Percentiles rank a stretch among this genome's conserved stretches.
These are phyloP conservation scores for Platycercus adscitus DNA, from an alignment of 2,113 vertebrate genomes.

Conservation along the genomic window DNA sequence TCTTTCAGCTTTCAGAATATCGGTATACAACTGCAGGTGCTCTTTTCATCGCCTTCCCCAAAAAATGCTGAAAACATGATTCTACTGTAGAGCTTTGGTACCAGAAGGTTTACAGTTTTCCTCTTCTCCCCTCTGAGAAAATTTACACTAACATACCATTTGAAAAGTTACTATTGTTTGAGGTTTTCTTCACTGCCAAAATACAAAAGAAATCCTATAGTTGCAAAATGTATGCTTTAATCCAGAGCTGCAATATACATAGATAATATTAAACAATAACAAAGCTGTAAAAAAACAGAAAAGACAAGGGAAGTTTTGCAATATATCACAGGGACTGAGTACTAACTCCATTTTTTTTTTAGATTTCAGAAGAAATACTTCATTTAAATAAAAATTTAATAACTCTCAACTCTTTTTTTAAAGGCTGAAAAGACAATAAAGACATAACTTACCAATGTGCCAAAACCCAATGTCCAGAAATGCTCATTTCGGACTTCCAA, in stretches of 20 bases:
- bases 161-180: not conserved
- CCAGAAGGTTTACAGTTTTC: not conserved
- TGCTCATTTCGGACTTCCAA: constrained; percentile 97
- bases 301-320: not conserved
- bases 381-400: not conserved
- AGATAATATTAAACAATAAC: not conserved
- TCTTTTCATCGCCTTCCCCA: not conserved
- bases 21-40: not conserved
- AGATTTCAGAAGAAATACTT: not conserved
- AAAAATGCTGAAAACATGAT: not conserved
- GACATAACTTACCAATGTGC: constrained; percentile 86
- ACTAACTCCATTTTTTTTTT: not conserved
- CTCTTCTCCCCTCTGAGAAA: not conserved
- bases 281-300: not conserved
- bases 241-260: not conserved
- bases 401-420: not conserved
- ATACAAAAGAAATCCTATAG: not conserved
- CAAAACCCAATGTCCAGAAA: constrained; percentile 97
- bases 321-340: not conserved
- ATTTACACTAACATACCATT: not conserved
- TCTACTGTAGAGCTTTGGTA: not conserved
- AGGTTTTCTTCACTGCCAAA: not conserved
- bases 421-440: not conserved
- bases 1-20: not conserved
- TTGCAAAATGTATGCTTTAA: not conserved